phyloP scores from a whole-genome alignment of 2,888 invertebrate species.

The Cheilosia soror region DNA sequence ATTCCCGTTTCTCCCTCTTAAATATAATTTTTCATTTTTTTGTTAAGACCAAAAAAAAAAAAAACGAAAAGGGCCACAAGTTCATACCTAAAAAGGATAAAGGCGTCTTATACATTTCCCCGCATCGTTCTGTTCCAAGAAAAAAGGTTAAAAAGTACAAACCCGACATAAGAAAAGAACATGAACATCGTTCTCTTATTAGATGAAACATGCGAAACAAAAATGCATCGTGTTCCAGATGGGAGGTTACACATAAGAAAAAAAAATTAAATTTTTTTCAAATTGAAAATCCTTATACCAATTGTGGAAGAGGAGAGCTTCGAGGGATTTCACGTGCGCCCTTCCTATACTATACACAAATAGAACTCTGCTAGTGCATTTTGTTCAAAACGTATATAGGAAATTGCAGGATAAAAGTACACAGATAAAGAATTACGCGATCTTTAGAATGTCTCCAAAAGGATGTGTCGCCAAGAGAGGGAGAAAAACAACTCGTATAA shows the following conservation, averaged over 20 bases:
- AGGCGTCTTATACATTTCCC: constrained; percentile 9
- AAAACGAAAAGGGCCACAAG: not conserved
- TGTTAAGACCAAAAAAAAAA: not conserved
- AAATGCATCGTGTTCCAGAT: constrained; percentile 54
- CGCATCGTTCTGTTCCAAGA: not conserved
- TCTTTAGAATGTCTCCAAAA: constrained; percentile 49
- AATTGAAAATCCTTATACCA: constrained; percentile 62
- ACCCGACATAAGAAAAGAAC: constrained; percentile 26
- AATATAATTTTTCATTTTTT: constrained; percentile 13
- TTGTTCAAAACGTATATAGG: constrained; percentile 35
- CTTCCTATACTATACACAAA: not conserved
- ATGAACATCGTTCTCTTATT: constrained; percentile 72
- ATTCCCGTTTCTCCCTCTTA: constrained; percentile 25
- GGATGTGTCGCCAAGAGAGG: constrained; percentile 30
- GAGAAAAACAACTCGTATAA: constrained; percentile 29
- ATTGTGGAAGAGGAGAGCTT: constrained; percentile 40
- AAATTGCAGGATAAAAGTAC: constrained; percentile 46
- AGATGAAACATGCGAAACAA: constrained; percentile 68
- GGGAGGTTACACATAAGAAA: not conserved
- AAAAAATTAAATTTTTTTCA: constrained; percentile 28
- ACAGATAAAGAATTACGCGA: constrained; percentile 58
- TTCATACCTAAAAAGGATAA: constrained; percentile 16
- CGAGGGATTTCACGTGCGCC: not conserved
- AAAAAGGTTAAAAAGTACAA: constrained; percentile 8
- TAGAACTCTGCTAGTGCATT: constrained; percentile 53